Evolutionary conservation across 2,888 invertebrate genomes (phyloP).

Genomic region (Cantharis rufa): DNA sequence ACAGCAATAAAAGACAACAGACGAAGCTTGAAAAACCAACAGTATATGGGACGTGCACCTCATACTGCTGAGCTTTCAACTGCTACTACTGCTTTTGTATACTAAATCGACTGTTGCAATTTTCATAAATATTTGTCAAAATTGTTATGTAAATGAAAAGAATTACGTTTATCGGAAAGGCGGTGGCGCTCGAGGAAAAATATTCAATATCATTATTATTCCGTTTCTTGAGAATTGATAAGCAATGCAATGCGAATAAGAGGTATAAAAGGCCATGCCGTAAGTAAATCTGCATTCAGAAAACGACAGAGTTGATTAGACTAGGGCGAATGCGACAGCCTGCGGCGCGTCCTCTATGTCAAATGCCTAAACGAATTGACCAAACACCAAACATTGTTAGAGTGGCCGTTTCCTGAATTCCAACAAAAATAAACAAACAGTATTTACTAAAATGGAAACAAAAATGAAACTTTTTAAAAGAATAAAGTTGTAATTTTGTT

Average conservation of each 20-base stretch:
- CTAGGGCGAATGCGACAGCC: conserved; percentile 34
- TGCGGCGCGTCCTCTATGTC: conserved; percentile 45
- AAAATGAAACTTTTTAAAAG: conserved; percentile 19
- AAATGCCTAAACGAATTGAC: conserved; percentile 54
- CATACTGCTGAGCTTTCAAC: conserved; percentile 33
- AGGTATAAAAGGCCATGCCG: neutral
- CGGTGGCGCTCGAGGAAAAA: neutral
- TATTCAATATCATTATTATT: neutral
- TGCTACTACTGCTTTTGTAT: conserved; percentile 23
- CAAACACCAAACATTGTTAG: conserved; percentile 54
- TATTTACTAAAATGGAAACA: conserved; percentile 34
- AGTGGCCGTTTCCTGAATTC: conserved; percentile 48
- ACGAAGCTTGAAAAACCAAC: conserved; percentile 40
- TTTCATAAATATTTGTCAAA: conserved; percentile 5
- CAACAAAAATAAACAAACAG: conserved; percentile 41
- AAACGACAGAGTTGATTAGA: conserved; percentile 44
- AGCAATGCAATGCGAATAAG: neutral
- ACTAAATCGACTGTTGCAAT: conserved; percentile 30
- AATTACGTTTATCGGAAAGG: neutral
- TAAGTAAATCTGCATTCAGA: conserved; percentile 41
- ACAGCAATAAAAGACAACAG: conserved; percentile 44
- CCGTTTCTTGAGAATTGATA: neutral
- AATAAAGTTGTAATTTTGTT: neutral
- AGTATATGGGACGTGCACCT: conserved; percentile 35
- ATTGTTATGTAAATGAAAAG: neutral